Base-by-base conservation (phyloP, 1,140 invertebrate genomes). In the Drosophila tsacasi region DNA sequence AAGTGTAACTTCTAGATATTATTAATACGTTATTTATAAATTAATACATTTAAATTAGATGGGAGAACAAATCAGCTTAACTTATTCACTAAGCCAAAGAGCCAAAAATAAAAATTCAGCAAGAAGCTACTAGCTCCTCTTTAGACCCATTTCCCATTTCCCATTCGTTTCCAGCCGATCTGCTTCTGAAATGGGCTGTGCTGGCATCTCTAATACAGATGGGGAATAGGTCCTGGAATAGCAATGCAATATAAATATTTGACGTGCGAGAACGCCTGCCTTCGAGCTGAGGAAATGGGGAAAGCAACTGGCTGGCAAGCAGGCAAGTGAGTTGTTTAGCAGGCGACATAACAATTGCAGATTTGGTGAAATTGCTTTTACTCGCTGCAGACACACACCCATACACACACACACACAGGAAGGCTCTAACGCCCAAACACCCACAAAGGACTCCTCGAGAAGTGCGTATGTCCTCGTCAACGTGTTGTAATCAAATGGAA, bases 321-420 rank as follows among this genome's bases (percentile, higher is more conserved):
- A 32, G 49, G 30, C 54, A 44, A 87, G 84, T 89, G 81, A 87
- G 84, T 87, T 87, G 84, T 89, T 87, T 84, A 87, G 84, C 81
- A 89, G 84, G 79, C 82, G 76, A 90, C 81, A 90, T 90, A 90
- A 90, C 85, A 90, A 90, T 90, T 90, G 85, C 85, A 90, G 85
- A 90, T 90, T 90, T 90, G 79, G 79, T 90, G 85, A 85, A 90
- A 90, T 90, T 90, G 85, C 85, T 90, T 90, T 90, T 82, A 90
- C 67, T 61, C 57, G 35, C 23, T 54, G 59, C 77, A 49, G 32
- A 47, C 49, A 46, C 49, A 47, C 17, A 37, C 25, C 47, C 58
- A 49, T 46, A 10, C 47, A 65, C 17, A 32, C 63, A 54, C 21
- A 58, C 12, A 40, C 39, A 54, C 37, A 23, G 27, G 19, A 49